phyloP scores from a whole-genome alignment of 1,140 invertebrate species.

The Globodera ellingtonae region DNA sequence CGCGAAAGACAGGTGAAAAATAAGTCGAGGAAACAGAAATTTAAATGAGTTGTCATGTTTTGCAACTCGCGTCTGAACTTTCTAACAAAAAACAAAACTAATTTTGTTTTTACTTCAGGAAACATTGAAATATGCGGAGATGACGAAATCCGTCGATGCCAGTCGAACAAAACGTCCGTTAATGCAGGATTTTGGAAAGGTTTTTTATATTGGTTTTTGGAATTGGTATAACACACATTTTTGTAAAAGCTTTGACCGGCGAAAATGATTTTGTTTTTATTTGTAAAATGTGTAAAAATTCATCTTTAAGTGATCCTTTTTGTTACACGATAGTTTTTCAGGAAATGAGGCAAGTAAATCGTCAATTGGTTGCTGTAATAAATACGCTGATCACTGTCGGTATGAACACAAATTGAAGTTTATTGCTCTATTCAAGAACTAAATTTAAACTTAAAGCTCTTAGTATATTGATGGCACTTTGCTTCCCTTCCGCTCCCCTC shows the following conservation, averaged over 20 bases:
- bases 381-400: slow-evolving; percentile 68
- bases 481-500: neutral
- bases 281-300: neutral
- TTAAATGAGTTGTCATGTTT: neutral
- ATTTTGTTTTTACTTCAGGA: slow-evolving; percentile 34
- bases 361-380: slow-evolving; percentile 67
- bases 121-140: slow-evolving; percentile 49
- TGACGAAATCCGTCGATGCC: slow-evolving; percentile 53
- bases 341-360: slow-evolving; percentile 66
- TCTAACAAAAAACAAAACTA: slow-evolving; percentile 6
- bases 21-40: neutral
- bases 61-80: neutral
- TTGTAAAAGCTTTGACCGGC: neutral
- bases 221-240: too few relatives aligned
- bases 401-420: neutral
- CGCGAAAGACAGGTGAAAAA: slow-evolving; percentile 33
- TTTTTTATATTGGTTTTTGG: neutral
- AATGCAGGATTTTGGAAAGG: slow-evolving; percentile 55
- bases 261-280: slow-evolving; percentile 24
- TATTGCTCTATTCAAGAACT: neutral
- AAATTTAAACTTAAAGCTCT: neutral
- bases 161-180: slow-evolving; percentile 32
- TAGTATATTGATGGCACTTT: too few relatives aligned
- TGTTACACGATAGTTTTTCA: slow-evolving; percentile 29
- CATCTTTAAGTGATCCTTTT: slow-evolving; percentile 12